Evolutionary conservation across 2,797 vertebrate genomes (phyloP).

Genomic region (Phylloscopus collybita): DNA sequence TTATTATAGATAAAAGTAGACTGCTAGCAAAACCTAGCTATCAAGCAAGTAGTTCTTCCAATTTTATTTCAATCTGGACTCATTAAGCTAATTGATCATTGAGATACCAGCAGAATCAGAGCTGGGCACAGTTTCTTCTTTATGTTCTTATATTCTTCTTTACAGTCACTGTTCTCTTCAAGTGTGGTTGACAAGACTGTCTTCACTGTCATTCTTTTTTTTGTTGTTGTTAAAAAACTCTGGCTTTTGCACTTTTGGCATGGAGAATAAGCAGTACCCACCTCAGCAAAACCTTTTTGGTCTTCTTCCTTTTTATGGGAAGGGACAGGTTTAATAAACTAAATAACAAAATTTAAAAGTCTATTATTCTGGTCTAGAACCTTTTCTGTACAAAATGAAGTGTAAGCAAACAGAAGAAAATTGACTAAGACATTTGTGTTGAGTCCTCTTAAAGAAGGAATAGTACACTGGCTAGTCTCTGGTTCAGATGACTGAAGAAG

Average conservation of each 20-base stretch:
- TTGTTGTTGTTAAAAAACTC: background rate
- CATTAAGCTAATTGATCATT: background rate
- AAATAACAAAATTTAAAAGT: background rate
- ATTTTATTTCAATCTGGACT: background rate
- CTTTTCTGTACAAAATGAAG: background rate
- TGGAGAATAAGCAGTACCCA: background rate
- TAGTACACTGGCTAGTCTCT: background rate
- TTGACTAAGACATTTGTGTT: background rate
- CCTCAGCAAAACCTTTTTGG: background rate
- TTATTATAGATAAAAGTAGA: no score
- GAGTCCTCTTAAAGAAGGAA: background rate
- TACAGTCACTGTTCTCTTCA: background rate
- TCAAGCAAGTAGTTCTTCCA: no score
- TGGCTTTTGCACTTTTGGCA: background rate
- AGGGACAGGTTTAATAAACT: background rate
- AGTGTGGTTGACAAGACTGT: no score
- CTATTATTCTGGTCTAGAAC: background rate
- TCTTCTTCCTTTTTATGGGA: background rate
- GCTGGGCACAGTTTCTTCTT: background rate
- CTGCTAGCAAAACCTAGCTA: no score
- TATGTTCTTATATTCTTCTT: background rate
- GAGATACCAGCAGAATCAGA: background rate
- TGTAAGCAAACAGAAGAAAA: background rate
- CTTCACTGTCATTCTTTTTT: background rate
- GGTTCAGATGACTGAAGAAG: background rate